Base-by-base conservation (phyloP, 1,140 invertebrate species). In the Gryon sp. region DNA sequence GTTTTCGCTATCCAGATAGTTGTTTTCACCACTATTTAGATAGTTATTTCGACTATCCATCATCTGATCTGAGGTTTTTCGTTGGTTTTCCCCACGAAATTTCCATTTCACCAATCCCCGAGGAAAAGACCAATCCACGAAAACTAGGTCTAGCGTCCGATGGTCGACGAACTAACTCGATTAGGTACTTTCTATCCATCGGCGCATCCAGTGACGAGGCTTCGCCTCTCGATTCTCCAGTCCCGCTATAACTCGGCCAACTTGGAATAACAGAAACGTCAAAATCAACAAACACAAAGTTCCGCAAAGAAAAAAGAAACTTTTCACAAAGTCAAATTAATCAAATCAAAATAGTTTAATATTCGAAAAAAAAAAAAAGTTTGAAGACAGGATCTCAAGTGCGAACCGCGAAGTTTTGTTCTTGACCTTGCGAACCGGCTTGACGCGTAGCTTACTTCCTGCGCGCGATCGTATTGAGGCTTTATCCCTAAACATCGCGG, bases 181-280 rank as follows among this genome's bases (percentile, higher is more conserved):
- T 53, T 53, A 53, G 9, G 62, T 66, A 66, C 62, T 66, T 55
- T 66, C 62, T 55, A 66, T 28, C 48, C 38, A 52, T 50, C 45
- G 24, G 18, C 32, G 28, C 19, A 34, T 28, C 36, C 38, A 65
- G 60, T 40, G 57, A n/a, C n/a, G n/a, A n/a, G 20, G 24, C 19
- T 43, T 16, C 19, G 45, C 12, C 32, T 40, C 45, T 38, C 59
- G 57, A 45, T 52, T 46, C 26, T 8, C 24, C 15, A 63, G 60
- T 63, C 45, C 46, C 60, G 60, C 60, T 65, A 53, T n/a, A n/a
- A n/a, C n/a, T n/a, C n/a, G n/a, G n/a, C n/a, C n/a, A n/a, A n/a
- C n/a, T n/a, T n/a, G n/a, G n/a, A n/a, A n/a, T n/a, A n/a, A n/a
- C n/a, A n/a, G n/a, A n/a, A n/a, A n/a, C n/a, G n/a, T n/a, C n/a